Evolutionary conservation across 1,140 invertebrate species (phyloP), one percentile per base, ranked within the genome.

Genomic region (Diorhabda sublineata): DNA sequence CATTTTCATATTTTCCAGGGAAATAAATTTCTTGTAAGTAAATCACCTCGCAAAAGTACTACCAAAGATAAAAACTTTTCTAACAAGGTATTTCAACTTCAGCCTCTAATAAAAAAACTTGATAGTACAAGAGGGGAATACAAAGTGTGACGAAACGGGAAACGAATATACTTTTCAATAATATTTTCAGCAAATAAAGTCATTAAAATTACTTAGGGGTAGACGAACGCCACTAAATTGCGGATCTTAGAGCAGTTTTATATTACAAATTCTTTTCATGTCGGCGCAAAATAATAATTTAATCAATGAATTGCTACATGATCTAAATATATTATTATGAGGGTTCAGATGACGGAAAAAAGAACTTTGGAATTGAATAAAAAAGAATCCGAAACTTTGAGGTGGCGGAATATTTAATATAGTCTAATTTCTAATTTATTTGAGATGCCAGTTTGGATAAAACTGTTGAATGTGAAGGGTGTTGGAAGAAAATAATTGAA

Each of bases 131-230:
- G 42, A 44, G 11, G 44, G 43, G 61, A 62, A 62, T 62, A 62
- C 43, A 44, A 62, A 62, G 42, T 42, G 61, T 44, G 43, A 43
- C 43, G 44, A 62, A 62, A 62, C 45, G 61, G 44, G 43, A 11
- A 62, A 44, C 44, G 61, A 62, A 62, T 62, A 62, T 65, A 69
- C 57, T 11, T 69, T 63, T 59, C 62, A 58, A 63, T 64, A 52
- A 64, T 69, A 61, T 62, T 69, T 64, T 58, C 68, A 59, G n/a
- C 42, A 62, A 62, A 44, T 64, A 52, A 52, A 61, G 57, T 26
- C 62, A 69, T 69, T 58, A 58, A 69, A 69, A 69, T 69, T 69
- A 69, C 64, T 69, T 9, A 26, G 62, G 11, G 58, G 57, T 69
- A 64, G 62, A 56, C 68, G 68, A 42, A 52, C 44, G 42, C 64